Conservation (phyloP, 2,888 invertebrate genomes). For the Corythucha ciliata region DNA sequence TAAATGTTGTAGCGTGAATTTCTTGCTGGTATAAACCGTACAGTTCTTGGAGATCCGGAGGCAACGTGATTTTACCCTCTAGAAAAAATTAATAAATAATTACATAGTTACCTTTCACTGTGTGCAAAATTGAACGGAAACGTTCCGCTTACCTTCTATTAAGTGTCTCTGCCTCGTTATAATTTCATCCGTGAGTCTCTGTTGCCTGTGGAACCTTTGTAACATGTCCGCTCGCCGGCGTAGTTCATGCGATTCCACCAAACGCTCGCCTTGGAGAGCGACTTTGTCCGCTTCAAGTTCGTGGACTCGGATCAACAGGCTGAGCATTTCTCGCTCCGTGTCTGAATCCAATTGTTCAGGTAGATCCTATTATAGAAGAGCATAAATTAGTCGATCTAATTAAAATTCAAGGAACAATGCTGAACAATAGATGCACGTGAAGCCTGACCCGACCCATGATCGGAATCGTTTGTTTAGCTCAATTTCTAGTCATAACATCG, state of each 20-base stretch:
- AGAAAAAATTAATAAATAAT: conserved; percentile 28
- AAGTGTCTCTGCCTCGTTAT: conserved; percentile 77
- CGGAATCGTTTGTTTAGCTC: too few species aligned
- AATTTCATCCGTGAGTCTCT: conserved; percentile 81
- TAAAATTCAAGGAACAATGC: background rate
- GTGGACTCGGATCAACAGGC: conserved; percentile 82
- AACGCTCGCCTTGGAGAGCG: conserved; percentile 77
- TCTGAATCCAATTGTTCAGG: conserved; percentile 76
- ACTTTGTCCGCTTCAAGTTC: conserved; percentile 90
- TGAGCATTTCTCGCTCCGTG: conserved; percentile 80
- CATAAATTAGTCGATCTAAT: background rate
- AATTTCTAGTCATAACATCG: too few species aligned
- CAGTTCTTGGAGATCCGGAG: conserved; percentile 66
- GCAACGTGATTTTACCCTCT: conserved; percentile 61
- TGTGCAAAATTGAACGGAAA: background rate
- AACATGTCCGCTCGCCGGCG: conserved; percentile 73
- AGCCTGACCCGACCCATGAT: too few species aligned
- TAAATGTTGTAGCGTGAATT: conserved; percentile 71
- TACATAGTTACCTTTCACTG: conserved; percentile 1
- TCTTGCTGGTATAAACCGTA: conserved; percentile 79
- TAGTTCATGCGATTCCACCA: conserved; percentile 78
- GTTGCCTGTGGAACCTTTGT: conserved; percentile 70
- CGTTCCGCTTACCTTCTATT: conserved; percentile 57
- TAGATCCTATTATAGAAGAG: conserved; percentile 54
- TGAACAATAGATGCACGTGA: too few species aligned